phyloP scores from a whole-genome alignment of 1,140 invertebrate species.

The Gryon sp. region DNA sequence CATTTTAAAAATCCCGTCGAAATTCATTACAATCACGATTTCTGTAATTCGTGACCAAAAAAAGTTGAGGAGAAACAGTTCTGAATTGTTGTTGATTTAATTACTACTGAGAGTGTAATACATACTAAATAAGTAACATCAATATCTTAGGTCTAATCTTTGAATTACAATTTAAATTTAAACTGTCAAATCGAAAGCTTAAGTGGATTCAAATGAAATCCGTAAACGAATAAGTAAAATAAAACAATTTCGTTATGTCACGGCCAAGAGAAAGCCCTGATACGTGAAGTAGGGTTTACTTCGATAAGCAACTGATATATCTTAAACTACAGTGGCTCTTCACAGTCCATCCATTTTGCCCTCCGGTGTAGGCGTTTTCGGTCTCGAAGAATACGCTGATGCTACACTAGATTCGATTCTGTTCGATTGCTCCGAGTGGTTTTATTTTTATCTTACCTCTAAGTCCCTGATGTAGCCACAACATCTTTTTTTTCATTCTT shows the following conservation, averaged over 20 bases:
- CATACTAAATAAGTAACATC: conserved; percentile 46
- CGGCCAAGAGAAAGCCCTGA: conserved; percentile 13
- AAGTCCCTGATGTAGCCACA: conserved; percentile 18
- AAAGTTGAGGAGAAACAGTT: too few species aligned
- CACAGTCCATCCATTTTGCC: conserved; percentile 42
- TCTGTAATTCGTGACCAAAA: too few species aligned
- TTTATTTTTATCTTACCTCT: conserved; percentile 59
- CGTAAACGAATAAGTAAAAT: conserved; percentile 56
- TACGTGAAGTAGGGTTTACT: conserved; percentile 60
- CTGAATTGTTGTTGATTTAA: too few species aligned
- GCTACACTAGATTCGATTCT: conserved; percentile 67
- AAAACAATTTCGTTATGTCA: conserved; percentile 48
- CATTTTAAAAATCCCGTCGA: too few species aligned
- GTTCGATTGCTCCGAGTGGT: conserved; percentile 63
- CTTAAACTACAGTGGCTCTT: conserved; percentile 63
- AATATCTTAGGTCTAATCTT: conserved; percentile 57
- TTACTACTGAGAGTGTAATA: conserved; percentile 22
- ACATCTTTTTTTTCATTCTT: conserved; percentile 26
- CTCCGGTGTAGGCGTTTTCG: neutral
- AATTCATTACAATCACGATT: too few species aligned
- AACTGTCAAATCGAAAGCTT: conserved; percentile 33
- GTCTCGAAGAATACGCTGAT: conserved; percentile 70
- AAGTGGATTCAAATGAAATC: conserved; percentile 44
- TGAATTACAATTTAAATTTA: conserved; percentile 51
- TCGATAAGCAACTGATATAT: conserved; percentile 73